Evolutionary conservation across 2,888 invertebrate genomes (phyloP).

Genomic region (Nemotelus pantherinus): DNA sequence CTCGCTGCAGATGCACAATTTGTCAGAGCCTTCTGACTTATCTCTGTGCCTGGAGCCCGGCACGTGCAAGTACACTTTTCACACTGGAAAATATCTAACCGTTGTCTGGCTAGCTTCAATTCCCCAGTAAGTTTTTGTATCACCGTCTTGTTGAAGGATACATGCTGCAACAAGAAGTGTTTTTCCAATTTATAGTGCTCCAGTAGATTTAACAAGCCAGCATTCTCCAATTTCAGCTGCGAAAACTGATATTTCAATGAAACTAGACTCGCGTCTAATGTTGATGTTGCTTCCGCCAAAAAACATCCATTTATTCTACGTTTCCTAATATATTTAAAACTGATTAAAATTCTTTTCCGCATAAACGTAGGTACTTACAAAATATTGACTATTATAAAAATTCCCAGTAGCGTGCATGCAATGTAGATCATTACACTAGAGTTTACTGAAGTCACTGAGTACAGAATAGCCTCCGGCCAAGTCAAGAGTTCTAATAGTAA

Average conservation of each 20-base stretch:
- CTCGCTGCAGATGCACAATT: background rate
- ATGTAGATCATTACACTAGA: constrained; percentile 14
- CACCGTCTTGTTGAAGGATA: background rate
- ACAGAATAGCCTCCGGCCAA: constrained; percentile 3
- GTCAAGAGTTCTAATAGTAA: background rate
- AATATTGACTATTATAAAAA: constrained; percentile 15
- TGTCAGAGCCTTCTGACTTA: background rate
- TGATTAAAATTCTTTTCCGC: background rate
- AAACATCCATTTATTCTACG: background rate
- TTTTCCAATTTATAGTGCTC: background rate
- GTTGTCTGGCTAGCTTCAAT: background rate
- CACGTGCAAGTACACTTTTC: background rate
- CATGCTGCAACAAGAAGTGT: background rate
- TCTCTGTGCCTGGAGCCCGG: background rate
- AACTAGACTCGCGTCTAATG: background rate
- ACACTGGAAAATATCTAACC: background rate
- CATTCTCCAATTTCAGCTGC: background rate
- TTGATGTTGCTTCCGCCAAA: background rate
- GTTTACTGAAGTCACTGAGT: constrained; percentile 5
- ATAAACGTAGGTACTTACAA: background rate
- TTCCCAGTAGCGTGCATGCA: constrained; percentile 4
- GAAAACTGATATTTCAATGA: constrained; percentile 8
- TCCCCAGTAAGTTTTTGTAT: background rate
- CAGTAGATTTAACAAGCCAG: background rate
- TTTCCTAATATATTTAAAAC: background rate